Percentiles rank a stretch among this genome's conserved stretches.
phyloP scores from a whole-genome alignment of 2,797 vertebrate species.

The Todus mexicanus region DNA sequence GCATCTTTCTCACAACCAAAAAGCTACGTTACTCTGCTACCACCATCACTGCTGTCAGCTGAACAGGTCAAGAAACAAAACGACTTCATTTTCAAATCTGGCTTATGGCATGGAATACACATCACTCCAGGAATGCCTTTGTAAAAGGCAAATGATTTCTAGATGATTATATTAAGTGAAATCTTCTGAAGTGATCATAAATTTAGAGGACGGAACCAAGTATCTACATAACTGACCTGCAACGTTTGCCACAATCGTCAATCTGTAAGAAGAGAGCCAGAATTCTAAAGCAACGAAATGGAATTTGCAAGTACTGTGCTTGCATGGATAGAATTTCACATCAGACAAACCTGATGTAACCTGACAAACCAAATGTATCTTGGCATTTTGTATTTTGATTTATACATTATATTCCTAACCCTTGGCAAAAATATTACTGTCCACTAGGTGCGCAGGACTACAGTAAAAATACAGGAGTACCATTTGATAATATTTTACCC shows the following conservation, averaged over 20 bases:
- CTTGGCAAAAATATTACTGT: neutral
- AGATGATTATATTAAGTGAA: neutral
- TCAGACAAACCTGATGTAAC: too few relatives aligned
- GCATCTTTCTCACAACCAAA: neutral
- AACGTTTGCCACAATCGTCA: neutral
- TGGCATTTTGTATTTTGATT: neutral
- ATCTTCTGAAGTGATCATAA: neutral
- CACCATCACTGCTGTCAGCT: neutral
- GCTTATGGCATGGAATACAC: neutral
- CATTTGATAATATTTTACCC: neutral
- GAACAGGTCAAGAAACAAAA: neutral
- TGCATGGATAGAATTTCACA: neutral
- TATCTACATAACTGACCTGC: neutral
- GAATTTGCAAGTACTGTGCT: neutral
- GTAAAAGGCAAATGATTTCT: neutral
- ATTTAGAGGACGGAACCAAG: neutral
- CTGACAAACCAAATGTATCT: too few relatives aligned
- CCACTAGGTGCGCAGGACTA: neutral
- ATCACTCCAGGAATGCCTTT: neutral
- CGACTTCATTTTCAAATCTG: neutral
- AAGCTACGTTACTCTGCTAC: neutral
- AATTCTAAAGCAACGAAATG: neutral
- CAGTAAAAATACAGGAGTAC: neutral
- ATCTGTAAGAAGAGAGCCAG: neutral
- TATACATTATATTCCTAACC: neutral